These are phyloP conservation scores for Epicampocera succincta DNA, from an alignment of 2,888 invertebrate genomes.

Conservation along the genomic window DNA sequence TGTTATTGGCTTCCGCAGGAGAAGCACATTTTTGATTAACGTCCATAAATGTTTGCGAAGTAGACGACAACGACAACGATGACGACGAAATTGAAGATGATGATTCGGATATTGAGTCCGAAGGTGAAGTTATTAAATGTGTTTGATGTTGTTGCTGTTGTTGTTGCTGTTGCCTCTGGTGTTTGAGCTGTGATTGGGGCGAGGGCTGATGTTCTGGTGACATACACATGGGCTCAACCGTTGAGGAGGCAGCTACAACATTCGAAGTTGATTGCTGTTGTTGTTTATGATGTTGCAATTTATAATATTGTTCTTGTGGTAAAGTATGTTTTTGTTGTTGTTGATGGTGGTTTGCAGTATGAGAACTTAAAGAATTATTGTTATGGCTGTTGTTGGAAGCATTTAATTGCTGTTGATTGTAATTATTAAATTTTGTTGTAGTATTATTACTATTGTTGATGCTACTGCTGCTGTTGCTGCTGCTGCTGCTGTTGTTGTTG, in stretches of 20 bases:
- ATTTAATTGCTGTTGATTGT: constrained; percentile 71
- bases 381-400: constrained; percentile 72
- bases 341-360: constrained; percentile 65
- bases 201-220: constrained; percentile 78
- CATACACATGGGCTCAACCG: constrained; percentile 79
- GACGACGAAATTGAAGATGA: constrained; percentile 72
- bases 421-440: constrained; percentile 63
- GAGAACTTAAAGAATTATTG: constrained; percentile 69
- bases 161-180: too few relatives aligned
- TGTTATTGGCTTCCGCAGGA: constrained; percentile 64
- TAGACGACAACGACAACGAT: constrained; percentile 76
- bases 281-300: constrained; percentile 65
- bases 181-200: constrained; percentile 45
- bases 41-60: constrained; percentile 80
- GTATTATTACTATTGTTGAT: constrained; percentile 56
- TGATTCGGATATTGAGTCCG: constrained; percentile 68
- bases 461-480: constrained; percentile 64
- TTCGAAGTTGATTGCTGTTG: constrained; percentile 71
- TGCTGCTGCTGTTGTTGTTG: constrained; percentile 59
- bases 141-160: constrained; percentile 65
- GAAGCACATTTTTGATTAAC: constrained; percentile 77
- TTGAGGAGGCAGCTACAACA: constrained; percentile 69
- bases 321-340: constrained; percentile 65
- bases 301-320: constrained; percentile 69
- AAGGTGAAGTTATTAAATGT: constrained; percentile 73